Conservation (phyloP, 2,113 vertebrate species). For the Nestor notabilis region DNA sequence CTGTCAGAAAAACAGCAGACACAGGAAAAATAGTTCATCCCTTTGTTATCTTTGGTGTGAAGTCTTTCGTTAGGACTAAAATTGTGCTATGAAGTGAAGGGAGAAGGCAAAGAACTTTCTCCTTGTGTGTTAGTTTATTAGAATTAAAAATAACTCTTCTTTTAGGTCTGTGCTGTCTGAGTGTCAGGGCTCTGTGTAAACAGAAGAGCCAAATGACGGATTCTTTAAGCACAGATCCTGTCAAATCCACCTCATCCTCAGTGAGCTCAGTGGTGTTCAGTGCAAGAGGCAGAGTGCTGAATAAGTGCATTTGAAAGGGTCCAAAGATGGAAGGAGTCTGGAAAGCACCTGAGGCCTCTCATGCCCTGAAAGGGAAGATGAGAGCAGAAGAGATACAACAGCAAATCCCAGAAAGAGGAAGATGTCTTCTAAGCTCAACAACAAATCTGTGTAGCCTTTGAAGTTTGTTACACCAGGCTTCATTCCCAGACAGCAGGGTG, state of each 20-base stretch:
- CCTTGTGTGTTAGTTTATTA: neutral
- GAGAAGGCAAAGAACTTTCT: neutral
- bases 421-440: constrained; percentile 31
- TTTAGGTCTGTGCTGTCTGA: neutral
- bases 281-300: neutral
- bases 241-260: neutral
- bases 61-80: neutral
- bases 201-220: neutral
- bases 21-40: constrained; percentile 8
- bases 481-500: constrained; percentile 51
- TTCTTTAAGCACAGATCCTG: neutral
- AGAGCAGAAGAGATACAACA: neutral
- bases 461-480: neutral
- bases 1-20: constrained; percentile 40
- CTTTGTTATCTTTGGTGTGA: constrained; percentile 22
- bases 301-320: neutral
- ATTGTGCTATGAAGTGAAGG: neutral
- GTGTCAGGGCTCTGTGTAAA: neutral
- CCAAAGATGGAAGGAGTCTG: neutral
- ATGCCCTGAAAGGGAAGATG: neutral
- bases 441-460: constrained; percentile 41
- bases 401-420: constrained; percentile 43
- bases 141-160: constrained; percentile 14
- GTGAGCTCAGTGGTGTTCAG: neutral
- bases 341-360: constrained; percentile 20